These are phyloP conservation scores for Copsychus sechellarum DNA, from an alignment of 2,113 vertebrate genomes.

Conservation along the genomic window DNA sequence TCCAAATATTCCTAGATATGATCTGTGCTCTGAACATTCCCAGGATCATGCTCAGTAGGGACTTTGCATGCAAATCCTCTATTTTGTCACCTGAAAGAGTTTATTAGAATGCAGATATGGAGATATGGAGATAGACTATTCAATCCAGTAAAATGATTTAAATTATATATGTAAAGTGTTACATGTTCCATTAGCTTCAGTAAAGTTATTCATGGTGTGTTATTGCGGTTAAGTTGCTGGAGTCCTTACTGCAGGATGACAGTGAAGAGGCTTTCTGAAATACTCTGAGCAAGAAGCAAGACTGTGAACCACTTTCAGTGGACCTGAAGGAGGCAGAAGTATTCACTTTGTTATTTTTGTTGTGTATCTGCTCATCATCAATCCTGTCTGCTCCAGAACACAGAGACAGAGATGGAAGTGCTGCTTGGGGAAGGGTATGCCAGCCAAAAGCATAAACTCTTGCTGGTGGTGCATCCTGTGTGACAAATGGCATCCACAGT, in stretches of 20 bases:
- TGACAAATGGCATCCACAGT: neutral
- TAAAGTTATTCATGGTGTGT: neutral
- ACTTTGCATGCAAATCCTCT: neutral
- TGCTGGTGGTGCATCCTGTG: neutral
- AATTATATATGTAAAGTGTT: neutral
- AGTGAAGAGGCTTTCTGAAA: neutral
- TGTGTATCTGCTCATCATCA: neutral
- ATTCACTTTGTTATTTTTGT: neutral
- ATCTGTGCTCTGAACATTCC: neutral
- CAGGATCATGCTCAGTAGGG: rapidly evolving
- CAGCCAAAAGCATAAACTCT: neutral
- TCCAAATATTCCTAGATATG: neutral
- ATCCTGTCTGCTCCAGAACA: neutral
- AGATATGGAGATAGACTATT: neutral
- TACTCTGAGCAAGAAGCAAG: neutral
- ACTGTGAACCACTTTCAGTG: neutral
- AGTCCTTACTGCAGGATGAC: neutral
- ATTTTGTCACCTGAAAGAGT: neutral
- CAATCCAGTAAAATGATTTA: neutral
- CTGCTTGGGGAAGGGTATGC: neutral
- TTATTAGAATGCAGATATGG: neutral
- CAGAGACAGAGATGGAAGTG: neutral
- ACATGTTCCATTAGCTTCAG: neutral
- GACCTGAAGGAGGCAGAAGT: neutral
- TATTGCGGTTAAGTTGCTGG: neutral